Percentiles rank a stretch among this genome's conserved stretches.
phyloP scores from a whole-genome alignment of 2,113 vertebrate species.

The Lonchura striata region DNA sequence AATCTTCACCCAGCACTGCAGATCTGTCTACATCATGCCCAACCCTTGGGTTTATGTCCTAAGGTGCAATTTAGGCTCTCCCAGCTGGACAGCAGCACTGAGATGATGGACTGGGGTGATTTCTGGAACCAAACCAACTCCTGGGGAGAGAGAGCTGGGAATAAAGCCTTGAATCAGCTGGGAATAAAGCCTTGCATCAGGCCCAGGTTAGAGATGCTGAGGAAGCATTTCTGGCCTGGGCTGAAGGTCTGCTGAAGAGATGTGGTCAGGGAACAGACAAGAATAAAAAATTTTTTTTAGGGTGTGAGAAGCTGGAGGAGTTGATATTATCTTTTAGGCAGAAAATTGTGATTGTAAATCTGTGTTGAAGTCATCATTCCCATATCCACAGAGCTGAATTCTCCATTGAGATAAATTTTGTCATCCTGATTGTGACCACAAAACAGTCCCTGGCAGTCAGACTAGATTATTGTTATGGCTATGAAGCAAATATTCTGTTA shows the following conservation, averaged over 20 bases:
- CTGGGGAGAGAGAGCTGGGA: neutral
- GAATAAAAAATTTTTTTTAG: neutral
- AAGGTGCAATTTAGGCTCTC: neutral
- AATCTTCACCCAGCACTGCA: neutral
- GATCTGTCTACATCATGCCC: fast-evolving
- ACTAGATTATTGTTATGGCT: neutral
- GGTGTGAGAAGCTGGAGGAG: neutral
- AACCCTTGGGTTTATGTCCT: neutral
- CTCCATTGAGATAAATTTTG: neutral
- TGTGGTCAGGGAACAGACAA: neutral
- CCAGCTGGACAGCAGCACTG: neutral
- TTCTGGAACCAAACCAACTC: neutral
- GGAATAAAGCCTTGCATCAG: neutral
- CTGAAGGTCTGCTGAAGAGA: neutral
- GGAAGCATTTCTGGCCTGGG: neutral
- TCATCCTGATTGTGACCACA: neutral
- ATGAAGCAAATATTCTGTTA: neutral
- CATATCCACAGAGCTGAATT: neutral
- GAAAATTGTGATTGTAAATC: neutral
- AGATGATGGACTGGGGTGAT: neutral
- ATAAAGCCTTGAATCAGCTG: neutral
- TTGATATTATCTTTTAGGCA: neutral
- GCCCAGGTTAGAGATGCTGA: neutral
- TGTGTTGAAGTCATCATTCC: neutral
- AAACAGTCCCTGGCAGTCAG: neutral